These are phyloP conservation scores for Macaria liturata DNA, from an alignment of 2,888 invertebrate genomes.

Conservation along the genomic window DNA sequence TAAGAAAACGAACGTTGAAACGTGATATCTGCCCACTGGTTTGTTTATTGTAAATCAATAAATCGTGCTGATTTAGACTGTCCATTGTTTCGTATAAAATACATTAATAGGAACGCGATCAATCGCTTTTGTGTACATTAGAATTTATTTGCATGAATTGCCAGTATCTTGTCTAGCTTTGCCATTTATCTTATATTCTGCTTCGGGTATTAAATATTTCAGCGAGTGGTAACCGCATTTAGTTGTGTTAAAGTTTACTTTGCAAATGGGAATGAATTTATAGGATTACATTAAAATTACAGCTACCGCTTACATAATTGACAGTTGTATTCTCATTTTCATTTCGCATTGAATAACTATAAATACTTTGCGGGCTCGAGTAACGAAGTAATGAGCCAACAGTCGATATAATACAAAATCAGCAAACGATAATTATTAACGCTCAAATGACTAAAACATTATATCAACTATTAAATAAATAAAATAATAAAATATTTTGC, in stretches of 20 bases:
- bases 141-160: slow-evolving; percentile 43
- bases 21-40: slow-evolving; percentile 50
- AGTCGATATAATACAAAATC: not conserved
- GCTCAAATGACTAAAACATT: too few species aligned
- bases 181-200: slow-evolving; percentile 22
- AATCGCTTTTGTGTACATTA: slow-evolving; percentile 37
- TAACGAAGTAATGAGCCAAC: not conserved
- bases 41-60: slow-evolving; percentile 32
- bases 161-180: slow-evolving; percentile 28
- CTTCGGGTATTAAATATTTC: slow-evolving; percentile 21
- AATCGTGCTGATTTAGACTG: slow-evolving; percentile 39
- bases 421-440: too few species aligned
- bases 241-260: slow-evolving; percentile 20
- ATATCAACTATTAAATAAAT: too few species aligned
- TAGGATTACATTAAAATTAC: not conserved
- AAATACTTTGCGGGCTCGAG: too few species aligned
- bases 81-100: slow-evolving; percentile 42
- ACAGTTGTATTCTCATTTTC: not conserved
- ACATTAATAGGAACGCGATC: slow-evolving; percentile 34
- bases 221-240: slow-evolving; percentile 18
- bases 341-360: too few species aligned
- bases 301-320: slow-evolving; percentile 1
- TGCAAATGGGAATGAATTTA: slow-evolving; percentile 11
- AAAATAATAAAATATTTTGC: too few species aligned
- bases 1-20: slow-evolving; percentile 26